Evolutionary conservation across 2,797 vertebrate genomes (phyloP), one percentile per base, ranked within the genome.

Genomic region (Sebastolobus altivelis): DNA sequence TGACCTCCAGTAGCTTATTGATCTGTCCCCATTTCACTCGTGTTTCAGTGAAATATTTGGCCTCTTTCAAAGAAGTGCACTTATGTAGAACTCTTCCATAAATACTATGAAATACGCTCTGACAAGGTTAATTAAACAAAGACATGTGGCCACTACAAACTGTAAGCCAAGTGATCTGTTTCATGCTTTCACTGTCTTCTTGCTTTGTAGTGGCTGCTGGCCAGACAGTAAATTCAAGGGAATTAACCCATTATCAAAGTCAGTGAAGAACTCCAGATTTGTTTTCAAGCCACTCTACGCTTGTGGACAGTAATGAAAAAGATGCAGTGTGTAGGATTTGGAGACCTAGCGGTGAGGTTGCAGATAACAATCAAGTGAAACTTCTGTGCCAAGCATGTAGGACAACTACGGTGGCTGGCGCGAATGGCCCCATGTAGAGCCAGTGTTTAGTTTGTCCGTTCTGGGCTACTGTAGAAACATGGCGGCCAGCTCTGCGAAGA

Each of bases 121-220:
- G 75, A 83, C 65, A 86, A 78, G 80, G 73, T 82, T 72, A 87
- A 81, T 86, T 66, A 79, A 77, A 79, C 12, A 75, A 69, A 63
- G n/a, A 70, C 65, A 72, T 61, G n/a, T 54, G 56, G 58, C 58
- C 18, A 65, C 31, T 27, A 56, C 52, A 37, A 79, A 81, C 62
- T 72, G 52, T 69, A 55, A 58, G 66, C 69, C 20, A 59, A 55
- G 65, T 40, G 75, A 81, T 73, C 20, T 31, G 29, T 56, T 29
- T 75, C 80, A 72, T 75, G 65, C 74, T 76, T 69, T 66, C 54
- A 76, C 74, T 71, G 72, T 65, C 38, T 29, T 60, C 22, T 29
- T 65, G 22, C 65, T 81, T 83, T 79, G 54, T 58, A 77, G 66
- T 72, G 59, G 69, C 35, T 66, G 62, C 58, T 75, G 38, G 49